Base-by-base conservation (phyloP, 2,888 invertebrate species). In the Polydrusus tereticollis region DNA sequence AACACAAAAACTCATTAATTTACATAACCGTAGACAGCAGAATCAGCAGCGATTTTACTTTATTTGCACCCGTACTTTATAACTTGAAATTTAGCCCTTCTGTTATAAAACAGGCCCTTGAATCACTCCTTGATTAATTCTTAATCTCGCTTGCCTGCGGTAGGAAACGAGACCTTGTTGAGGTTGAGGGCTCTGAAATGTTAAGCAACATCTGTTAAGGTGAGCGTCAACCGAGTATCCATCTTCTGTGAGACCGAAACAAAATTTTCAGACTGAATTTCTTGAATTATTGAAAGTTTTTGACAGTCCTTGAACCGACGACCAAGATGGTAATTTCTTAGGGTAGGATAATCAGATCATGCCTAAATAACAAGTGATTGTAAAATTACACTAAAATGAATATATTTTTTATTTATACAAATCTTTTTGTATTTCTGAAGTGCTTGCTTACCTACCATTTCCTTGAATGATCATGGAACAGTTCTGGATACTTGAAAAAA, bases 31-130 rank as follows among this genome's bases (percentile, higher is more conserved):
- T 47, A 21, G 21, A 16, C 16, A 7, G 41, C 41, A 41, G 33
- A 33, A 33, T 43, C 45, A 45, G 23, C 47, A 47, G 47, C 47
- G 20, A 47, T 47, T 47, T 47, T 47, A 47, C 47, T 23, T n/a
- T 47, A 20, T 47, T 47, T 47, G 10, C 21, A 21, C 23, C 21
- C 47, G 47, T n/a, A 21, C 47, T 21, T 21, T 47, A 47, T 47
- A 47, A 47, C 23, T 47, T 47, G 47, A 47, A 47, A 47, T 47
- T 33, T 26, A 57, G 18, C 57, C 57, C 57, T 12, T 57, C 36
- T 57, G 38, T 36, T 57, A 57, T 57, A 4, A 52, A 52, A 23
- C 23, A 23, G 47, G 47, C 47, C 47, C 23, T 47, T 47, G 47
- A 47, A 47, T n/a, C 47, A 20, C 23, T 20, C 12, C 47, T 23